phyloP scores from a whole-genome alignment of 2,797 vertebrate genomes.

The Acrocephalus scirpaceus region DNA sequence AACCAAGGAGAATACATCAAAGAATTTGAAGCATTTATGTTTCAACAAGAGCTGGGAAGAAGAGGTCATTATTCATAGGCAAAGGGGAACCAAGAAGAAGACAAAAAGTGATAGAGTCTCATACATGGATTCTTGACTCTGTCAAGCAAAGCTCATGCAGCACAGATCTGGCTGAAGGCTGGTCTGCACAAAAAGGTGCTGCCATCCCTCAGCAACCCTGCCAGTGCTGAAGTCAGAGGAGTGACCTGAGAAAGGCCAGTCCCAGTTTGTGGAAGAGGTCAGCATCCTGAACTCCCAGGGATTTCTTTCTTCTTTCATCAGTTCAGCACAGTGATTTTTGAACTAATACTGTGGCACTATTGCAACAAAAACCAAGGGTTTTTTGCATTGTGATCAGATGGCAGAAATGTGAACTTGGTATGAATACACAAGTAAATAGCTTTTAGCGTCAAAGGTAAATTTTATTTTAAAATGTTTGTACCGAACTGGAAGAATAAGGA shows the following conservation, averaged over 20 bases:
- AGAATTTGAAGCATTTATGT: neutral
- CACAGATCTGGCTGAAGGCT: neutral
- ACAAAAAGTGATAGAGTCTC: neutral
- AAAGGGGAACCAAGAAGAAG: neutral
- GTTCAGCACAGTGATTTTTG: neutral
- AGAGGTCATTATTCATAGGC: neutral
- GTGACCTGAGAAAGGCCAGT: neutral
- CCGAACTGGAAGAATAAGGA: neutral
- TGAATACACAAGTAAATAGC: rapidly evolving
- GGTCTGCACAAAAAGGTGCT: neutral
- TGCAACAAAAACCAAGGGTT: neutral
- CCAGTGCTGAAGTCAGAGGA: neutral
- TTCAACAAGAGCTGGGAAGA: neutral
- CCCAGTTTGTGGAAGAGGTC: neutral
- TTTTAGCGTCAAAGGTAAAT: neutral
- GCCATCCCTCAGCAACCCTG: neutral
- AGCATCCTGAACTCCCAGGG: neutral
- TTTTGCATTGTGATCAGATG: neutral
- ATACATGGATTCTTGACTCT: neutral
- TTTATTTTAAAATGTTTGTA: neutral
- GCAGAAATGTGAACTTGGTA: neutral
- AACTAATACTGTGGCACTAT: neutral
- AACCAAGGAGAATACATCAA: neutral
- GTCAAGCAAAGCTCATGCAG: neutral
- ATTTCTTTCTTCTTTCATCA: neutral